A percentile compares a stretch with the other conserved stretches of the same genome.
These are phyloP conservation scores for Nymphalis io DNA, from an alignment of 1,140 invertebrate genomes.

Conservation along the genomic window DNA sequence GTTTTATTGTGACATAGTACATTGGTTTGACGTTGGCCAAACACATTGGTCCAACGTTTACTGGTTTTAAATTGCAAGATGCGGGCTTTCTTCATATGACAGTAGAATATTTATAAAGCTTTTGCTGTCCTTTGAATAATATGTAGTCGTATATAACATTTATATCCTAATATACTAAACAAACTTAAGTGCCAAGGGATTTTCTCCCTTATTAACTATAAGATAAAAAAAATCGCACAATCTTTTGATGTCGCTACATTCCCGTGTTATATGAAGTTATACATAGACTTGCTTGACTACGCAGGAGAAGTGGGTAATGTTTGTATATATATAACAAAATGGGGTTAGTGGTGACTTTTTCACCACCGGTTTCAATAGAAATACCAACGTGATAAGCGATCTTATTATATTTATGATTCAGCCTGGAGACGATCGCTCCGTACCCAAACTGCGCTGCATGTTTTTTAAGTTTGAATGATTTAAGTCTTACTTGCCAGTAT, in stretches of 20 bases:
- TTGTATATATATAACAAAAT: no score
- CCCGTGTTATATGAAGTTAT: constrained; percentile 3
- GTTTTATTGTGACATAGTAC: no score
- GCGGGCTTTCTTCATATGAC: background rate
- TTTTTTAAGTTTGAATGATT: no score
- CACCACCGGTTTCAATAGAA: no score
- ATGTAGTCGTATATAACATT: constrained; percentile 6
- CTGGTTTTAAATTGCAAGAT: background rate
- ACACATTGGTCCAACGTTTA: background rate
- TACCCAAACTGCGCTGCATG: no score
- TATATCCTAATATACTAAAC: constrained; percentile 10
- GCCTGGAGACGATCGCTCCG: no score
- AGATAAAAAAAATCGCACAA: constrained; percentile 22
- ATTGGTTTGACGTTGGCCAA: no score
- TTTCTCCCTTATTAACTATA: constrained; percentile 17
- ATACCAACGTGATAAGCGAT: no score
- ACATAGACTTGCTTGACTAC: constrained; percentile 1
- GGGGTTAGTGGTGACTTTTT: no score
- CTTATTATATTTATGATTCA: no score
- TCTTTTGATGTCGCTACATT: constrained; percentile 31
- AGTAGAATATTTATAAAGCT: background rate
- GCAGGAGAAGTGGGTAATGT: background rate
- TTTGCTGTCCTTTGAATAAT: background rate
- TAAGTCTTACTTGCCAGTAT: no score
- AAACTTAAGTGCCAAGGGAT: constrained; percentile 32